phyloP scores from a whole-genome alignment of 2,888 invertebrate species.

The Dusona sp. region DNA sequence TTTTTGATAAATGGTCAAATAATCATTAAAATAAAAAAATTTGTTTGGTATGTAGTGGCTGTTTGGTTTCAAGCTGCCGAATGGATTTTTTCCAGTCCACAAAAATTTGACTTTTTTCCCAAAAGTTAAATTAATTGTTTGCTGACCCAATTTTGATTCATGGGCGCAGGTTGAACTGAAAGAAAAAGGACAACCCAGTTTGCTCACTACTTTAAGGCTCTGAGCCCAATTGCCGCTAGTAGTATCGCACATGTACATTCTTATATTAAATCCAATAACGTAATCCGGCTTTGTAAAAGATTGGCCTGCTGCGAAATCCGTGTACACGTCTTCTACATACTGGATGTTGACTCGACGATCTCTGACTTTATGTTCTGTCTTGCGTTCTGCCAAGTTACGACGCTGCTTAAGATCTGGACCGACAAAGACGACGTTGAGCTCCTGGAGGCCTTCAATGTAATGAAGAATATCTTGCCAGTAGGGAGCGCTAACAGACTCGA shows the following conservation, averaged over 20 bases:
- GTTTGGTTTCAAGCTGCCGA: slow-evolving; percentile 77
- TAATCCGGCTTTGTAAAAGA: slow-evolving; percentile 75
- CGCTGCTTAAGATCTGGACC: slow-evolving; percentile 12
- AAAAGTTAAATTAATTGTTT: slow-evolving; percentile 72
- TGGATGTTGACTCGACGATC: background rate
- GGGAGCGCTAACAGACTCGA: slow-evolving; percentile 76
- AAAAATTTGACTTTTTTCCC: slow-evolving; percentile 61
- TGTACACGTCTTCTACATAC: slow-evolving; percentile 67
- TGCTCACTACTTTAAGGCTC: slow-evolving; percentile 25
- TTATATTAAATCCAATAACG: slow-evolving; percentile 79
- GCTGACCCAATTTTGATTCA: slow-evolving; percentile 75
- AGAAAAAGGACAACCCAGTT: slow-evolving; percentile 76
- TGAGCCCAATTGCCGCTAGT: background rate
- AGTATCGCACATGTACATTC: slow-evolving; percentile 77
- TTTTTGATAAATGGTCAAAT: slow-evolving; percentile 76
- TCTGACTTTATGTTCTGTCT: too few species aligned
- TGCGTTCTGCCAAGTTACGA: background rate
- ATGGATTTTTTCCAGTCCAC: slow-evolving; percentile 75
- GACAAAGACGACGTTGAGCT: background rate
- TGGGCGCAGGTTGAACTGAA: slow-evolving; percentile 76
- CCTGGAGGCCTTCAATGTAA: slow-evolving; percentile 66
- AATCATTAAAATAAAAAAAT: slow-evolving; percentile 80
- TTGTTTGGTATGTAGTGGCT: slow-evolving; percentile 78
- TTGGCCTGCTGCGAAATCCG: slow-evolving; percentile 71
- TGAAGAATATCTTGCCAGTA: slow-evolving; percentile 82